Conservation (phyloP, 2,888 invertebrate genomes). For the Eucera pruinosa region DNA sequence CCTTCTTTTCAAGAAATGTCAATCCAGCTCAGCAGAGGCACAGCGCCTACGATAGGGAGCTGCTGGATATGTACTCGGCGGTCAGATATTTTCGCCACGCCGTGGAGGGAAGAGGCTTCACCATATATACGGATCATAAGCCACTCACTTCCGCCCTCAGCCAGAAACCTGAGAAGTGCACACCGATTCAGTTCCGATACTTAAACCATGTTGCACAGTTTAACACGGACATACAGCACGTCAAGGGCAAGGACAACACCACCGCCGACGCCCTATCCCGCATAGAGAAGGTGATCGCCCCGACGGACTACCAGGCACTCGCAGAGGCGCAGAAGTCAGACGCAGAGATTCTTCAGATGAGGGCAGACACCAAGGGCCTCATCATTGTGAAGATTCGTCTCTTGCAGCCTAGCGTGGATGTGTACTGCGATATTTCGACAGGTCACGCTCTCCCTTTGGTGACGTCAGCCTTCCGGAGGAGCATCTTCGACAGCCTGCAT, state of each 20-base stretch:
- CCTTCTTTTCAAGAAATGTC: background rate
- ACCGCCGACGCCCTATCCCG: background rate
- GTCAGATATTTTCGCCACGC: background rate
- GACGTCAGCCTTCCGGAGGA: slow-evolving; percentile 37
- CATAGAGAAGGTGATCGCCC: background rate
- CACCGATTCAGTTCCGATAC: too few relatives aligned
- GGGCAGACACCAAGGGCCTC: background rate
- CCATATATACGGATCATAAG: slow-evolving; percentile 5
- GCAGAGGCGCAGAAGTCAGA: slow-evolving; percentile 1
- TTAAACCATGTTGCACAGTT: slow-evolving; percentile 56
- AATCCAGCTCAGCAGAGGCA: slow-evolving; percentile 15
- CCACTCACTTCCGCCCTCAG: slow-evolving; percentile 12
- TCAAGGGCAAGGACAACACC: background rate
- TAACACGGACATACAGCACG: slow-evolving; percentile 40
- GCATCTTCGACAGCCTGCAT: too few relatives aligned
- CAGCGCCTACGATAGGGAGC: slow-evolving; percentile 8
- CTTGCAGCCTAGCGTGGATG: background rate
- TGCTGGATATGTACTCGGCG: background rate
- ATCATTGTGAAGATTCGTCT: background rate
- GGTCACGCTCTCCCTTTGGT: slow-evolving; percentile 57
- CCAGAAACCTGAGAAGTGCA: slow-evolving; percentile 37
- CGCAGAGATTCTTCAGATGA: background rate
- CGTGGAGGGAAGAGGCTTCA: background rate
- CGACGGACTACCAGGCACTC: background rate
- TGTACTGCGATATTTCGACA: too few relatives aligned